Conservation (phyloP, 2,888 invertebrate genomes). For the Spodoptera littoralis region DNA sequence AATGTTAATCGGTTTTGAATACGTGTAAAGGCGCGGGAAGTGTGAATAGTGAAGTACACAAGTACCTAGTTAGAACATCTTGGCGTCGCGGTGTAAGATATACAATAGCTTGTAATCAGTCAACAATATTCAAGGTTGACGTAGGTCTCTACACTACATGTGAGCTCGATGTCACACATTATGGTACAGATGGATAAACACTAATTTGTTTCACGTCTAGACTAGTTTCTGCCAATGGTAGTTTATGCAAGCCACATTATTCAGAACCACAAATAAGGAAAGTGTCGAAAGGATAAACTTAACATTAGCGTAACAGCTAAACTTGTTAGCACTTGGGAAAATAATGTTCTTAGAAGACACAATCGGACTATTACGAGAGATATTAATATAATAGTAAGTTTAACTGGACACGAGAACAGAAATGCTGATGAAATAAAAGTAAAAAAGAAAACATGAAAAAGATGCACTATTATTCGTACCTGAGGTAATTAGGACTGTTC, state of each 20-base stretch:
- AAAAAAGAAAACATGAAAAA: slow-evolving; percentile 1
- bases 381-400: too few species aligned
- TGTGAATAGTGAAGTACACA: slow-evolving; percentile 66
- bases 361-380: too few species aligned
- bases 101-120: slow-evolving; percentile 76
- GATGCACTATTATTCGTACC: slow-evolving; percentile 27
- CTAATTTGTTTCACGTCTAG: slow-evolving; percentile 50
- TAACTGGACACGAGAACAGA: too few species aligned
- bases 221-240: slow-evolving; percentile 17
- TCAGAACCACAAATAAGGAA: slow-evolving; percentile 34
- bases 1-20: slow-evolving; percentile 70
- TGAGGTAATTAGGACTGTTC: slow-evolving; percentile 16
- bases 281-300: slow-evolving; percentile 18
- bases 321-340: not conserved
- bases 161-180: slow-evolving; percentile 45
- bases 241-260: slow-evolving; percentile 21
- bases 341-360: not conserved
- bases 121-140: slow-evolving; percentile 79
- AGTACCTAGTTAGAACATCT: slow-evolving; percentile 58
- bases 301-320: not conserved
- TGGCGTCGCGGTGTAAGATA: slow-evolving; percentile 58
- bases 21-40: slow-evolving; percentile 58
- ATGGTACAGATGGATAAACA: slow-evolving; percentile 45
- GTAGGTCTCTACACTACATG: slow-evolving; percentile 21
- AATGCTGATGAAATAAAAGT: not conserved